Conservation (phyloP, 2,888 invertebrate genomes). For the Synanthedon vespiformis region DNA sequence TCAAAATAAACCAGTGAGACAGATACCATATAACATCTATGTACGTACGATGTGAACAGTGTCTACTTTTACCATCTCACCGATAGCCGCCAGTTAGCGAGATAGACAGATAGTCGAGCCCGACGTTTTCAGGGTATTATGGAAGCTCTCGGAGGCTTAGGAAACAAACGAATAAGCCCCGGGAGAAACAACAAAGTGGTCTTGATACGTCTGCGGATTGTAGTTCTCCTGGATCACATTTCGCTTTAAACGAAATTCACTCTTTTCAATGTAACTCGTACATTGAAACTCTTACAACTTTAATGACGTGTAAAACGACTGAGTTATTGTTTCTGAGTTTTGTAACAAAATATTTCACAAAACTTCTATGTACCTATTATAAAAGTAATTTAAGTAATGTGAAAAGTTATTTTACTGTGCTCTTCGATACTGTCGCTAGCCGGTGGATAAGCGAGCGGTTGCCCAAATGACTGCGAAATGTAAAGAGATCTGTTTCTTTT, state of each 20-base stretch:
- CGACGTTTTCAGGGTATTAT: constrained; percentile 54
- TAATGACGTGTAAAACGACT: not conserved
- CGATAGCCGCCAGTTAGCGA: constrained; percentile 26
- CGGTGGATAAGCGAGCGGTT: no score
- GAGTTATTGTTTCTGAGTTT: no score
- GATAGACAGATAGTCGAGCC: constrained; percentile 38
- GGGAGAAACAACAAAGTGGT: constrained; percentile 49
- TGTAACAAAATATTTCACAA: no score
- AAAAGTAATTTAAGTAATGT: no score
- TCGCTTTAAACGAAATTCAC: constrained; percentile 23
- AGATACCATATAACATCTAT: no score
- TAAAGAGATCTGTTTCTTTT: no score
- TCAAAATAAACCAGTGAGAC: no score
- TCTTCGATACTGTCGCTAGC: no score
- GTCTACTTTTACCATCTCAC: constrained; percentile 13
- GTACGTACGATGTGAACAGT: not conserved
- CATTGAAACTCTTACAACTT: not conserved
- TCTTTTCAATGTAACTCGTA: not conserved
- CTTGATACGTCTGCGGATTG: constrained; percentile 44
- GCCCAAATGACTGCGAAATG: no score
- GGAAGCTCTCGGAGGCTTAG: constrained; percentile 43
- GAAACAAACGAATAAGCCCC: constrained; percentile 57
- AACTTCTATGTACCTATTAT: no score
- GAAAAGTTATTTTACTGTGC: no score
- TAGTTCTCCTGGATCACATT: constrained; percentile 42